Percentiles rank a stretch among this genome's conserved stretches.
phyloP scores from a whole-genome alignment of 2,113 vertebrate genomes.

The Rhegmatorhina hoffmannsi region DNA sequence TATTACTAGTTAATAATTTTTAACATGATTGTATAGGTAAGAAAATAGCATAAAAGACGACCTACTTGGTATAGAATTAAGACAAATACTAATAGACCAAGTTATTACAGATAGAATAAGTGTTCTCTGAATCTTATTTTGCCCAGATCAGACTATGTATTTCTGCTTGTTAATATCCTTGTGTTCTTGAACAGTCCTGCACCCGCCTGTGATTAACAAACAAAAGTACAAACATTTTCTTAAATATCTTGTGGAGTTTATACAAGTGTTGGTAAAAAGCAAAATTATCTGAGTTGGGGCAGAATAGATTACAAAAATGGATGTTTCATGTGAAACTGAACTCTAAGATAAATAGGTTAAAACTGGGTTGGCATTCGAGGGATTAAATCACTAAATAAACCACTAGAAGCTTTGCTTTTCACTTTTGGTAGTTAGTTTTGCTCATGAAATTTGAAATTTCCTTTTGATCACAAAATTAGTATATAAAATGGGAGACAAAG shows the following conservation, averaged over 20 bases:
- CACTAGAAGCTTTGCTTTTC: background rate
- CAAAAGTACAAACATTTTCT: background rate
- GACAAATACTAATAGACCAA: background rate
- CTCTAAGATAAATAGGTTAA: background rate
- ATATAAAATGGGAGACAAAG: background rate
- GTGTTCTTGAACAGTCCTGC: background rate
- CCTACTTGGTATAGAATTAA: background rate
- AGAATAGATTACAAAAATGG: background rate
- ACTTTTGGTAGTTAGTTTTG: background rate
- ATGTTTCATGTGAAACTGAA: background rate
- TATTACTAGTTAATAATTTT: background rate
- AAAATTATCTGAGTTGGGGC: background rate
- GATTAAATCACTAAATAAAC: background rate
- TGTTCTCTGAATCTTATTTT: background rate
- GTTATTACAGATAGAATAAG: background rate
- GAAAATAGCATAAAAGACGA: background rate
- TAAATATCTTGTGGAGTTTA: background rate
- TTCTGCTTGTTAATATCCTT: background rate
- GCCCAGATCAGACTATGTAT: accelerated
- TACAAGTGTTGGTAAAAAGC: background rate
- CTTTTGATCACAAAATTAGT: background rate
- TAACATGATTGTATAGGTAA: background rate
- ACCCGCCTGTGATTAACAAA: background rate
- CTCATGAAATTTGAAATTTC: background rate
- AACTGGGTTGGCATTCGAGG: background rate